These are phyloP conservation scores for Scolopax rusticola DNA, from an alignment of 2,797 vertebrate genomes.

Conservation along the genomic window DNA sequence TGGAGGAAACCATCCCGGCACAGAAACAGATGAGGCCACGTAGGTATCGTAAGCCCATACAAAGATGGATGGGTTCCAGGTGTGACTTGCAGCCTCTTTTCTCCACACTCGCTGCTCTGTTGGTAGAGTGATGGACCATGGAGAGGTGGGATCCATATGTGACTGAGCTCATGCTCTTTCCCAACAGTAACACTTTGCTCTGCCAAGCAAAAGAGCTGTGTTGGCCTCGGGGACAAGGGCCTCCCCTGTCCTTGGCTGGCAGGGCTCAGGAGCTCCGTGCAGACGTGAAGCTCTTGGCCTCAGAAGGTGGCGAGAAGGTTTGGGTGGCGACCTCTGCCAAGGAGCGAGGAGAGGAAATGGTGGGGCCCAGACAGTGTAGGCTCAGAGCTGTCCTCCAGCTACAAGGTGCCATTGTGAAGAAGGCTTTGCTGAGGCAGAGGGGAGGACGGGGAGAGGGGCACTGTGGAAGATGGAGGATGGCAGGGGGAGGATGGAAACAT, in stretches of 20 bases:
- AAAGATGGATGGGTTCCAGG: slow-evolving; percentile 10
- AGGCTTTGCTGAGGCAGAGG: not conserved
- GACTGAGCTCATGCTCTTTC: slow-evolving; percentile 61
- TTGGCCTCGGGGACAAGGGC: slow-evolving; percentile 68
- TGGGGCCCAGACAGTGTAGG: slow-evolving; percentile 30
- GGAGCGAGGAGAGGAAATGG: not conserved
- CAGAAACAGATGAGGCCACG: slow-evolving; percentile 6
- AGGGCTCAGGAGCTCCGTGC: slow-evolving; percentile 26
- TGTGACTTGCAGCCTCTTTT: not conserved
- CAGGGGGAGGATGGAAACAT: not conserved
- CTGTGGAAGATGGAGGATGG: accelerated
- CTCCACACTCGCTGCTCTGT: slow-evolving; percentile 50
- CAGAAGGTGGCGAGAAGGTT: slow-evolving; percentile 10
- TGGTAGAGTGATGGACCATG: slow-evolving; percentile 44
- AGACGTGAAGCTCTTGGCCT: slow-evolving; percentile 35
- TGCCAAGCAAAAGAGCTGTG: slow-evolving; percentile 68
- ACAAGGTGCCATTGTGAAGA: slow-evolving; percentile 58
- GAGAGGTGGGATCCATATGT: slow-evolving; percentile 49
- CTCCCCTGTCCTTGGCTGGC: slow-evolving; percentile 70
- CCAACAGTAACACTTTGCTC: slow-evolving; percentile 42
- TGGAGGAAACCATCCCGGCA: not conserved
- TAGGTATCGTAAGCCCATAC: not conserved
- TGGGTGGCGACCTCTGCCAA: slow-evolving; percentile 55
- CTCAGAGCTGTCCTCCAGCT: slow-evolving; percentile 31
- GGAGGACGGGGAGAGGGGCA: not conserved